A percentile compares a stretch with the other conserved stretches of the same genome.
Evolutionary conservation across 2,113 vertebrate species (phyloP).

Genomic region (Myotis brandtii): DNA sequence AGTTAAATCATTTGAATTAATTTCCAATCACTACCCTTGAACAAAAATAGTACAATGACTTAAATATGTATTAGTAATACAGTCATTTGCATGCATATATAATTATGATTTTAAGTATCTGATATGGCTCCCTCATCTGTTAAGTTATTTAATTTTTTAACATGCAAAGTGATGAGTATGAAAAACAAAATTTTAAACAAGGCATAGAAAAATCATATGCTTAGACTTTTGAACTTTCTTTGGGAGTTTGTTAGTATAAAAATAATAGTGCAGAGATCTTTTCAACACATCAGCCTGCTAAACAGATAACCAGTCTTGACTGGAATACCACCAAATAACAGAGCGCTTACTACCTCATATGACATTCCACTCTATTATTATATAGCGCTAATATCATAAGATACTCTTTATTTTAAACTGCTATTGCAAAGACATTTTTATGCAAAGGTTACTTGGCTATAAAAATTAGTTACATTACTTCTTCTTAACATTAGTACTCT

Average conservation of each 20-base stretch:
- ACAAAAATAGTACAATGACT: slow-evolving; percentile 20
- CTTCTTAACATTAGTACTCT: not conserved
- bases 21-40: not conserved
- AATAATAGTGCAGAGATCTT: not conserved
- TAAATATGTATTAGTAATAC: slow-evolving; percentile 38
- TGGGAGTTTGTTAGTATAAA: not conserved
- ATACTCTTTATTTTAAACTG: not conserved
- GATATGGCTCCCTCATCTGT: not conserved
- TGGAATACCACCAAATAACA: not conserved
- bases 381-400: not conserved
- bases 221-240: not conserved
- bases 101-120: slow-evolving; percentile 37
- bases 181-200: slow-evolving; percentile 38
- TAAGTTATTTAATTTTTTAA: slow-evolving; percentile 12
- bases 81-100: not conserved
- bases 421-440: slow-evolving; percentile 22
- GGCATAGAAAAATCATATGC: not conserved
- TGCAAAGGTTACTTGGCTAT: not conserved
- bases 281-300: not conserved
- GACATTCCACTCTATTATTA: not conserved
- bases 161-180: not conserved
- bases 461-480: slow-evolving; percentile 10
- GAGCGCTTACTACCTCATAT: not conserved
- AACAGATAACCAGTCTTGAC: not conserved
- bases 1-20: slow-evolving; percentile 48